Evolutionary conservation across 2,113 vertebrate genomes (phyloP).

Genomic region (Labrus mixtus): DNA sequence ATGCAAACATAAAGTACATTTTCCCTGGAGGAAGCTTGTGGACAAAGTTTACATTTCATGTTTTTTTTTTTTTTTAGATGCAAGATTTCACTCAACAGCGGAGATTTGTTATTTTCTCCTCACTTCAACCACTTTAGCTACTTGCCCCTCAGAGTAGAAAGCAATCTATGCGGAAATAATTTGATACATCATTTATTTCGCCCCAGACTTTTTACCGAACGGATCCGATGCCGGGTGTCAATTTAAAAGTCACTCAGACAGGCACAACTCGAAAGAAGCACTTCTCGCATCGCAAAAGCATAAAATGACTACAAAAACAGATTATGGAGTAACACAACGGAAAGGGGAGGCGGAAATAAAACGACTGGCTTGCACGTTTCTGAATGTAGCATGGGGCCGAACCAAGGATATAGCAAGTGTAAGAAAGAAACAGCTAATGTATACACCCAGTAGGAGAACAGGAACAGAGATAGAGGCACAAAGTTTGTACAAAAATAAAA

Average conservation of each 20-base stretch:
- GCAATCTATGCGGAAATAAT: constrained; percentile 23
- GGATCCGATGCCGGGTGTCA: constrained; percentile 36
- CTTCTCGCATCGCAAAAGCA: constrained; percentile 1
- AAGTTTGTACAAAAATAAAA: constrained; percentile 18
- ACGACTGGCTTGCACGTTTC: constrained; percentile 1
- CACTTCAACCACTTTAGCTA: constrained; percentile 24
- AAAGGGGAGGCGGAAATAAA: not conserved
- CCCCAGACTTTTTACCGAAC: constrained; percentile 53
- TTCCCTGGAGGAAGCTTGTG: not conserved
- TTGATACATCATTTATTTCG: constrained; percentile 45
- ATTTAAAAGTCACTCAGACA: constrained; percentile 45
- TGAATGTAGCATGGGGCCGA: not conserved
- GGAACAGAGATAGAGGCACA: constrained; percentile 22
- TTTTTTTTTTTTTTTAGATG: not conserved
- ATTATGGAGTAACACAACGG: constrained; percentile 60
- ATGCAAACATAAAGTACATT: not conserved
- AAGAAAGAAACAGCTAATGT: not conserved
- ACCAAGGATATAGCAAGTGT: not conserved
- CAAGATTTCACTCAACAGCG: constrained; percentile 26
- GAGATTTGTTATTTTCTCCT: constrained; percentile 13
- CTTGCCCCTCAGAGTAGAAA: constrained; percentile 11
- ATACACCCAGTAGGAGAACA: constrained; percentile 1
- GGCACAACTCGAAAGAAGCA: constrained; percentile 18
- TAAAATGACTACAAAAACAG: constrained; percentile 12
- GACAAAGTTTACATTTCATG: not conserved